Evolutionary conservation across 2,113 vertebrate genomes (phyloP).

Genomic region (Pangasianodon gigas): DNA sequence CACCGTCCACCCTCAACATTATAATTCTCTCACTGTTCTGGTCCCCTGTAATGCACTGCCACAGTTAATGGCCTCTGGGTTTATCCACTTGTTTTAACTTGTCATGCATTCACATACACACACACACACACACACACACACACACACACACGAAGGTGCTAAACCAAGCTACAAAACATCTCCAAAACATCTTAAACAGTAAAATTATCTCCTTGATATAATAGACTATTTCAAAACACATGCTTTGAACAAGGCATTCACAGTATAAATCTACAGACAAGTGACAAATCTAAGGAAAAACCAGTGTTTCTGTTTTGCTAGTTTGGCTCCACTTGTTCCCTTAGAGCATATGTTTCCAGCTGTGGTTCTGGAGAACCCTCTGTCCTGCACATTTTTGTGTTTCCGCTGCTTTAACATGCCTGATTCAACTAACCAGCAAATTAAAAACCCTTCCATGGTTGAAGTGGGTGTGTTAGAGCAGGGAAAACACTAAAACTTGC

Average conservation of each 20-base stretch:
- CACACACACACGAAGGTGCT: not conserved
- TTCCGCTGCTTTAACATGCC: not conserved
- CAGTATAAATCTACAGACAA: no score
- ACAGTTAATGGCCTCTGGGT: not conserved
- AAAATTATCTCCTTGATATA: no score
- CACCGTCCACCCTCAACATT: not conserved
- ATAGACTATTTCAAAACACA: no score
- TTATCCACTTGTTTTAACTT: not conserved
- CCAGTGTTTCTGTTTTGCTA: not conserved
- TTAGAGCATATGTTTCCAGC: not conserved
- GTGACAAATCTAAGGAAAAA: not conserved
- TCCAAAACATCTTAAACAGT: not conserved
- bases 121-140: not conserved
- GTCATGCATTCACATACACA: not conserved
- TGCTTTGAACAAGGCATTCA: no score
- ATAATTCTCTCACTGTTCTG: not conserved
- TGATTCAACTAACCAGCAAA: not conserved
- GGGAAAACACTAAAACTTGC: no score
- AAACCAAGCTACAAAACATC: not conserved
- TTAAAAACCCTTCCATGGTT: not conserved
- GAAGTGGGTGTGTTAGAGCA: not conserved
- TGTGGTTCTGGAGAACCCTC: not conserved
- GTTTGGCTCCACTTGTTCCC: not conserved
- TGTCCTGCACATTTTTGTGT: not conserved
- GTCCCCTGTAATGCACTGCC: not conserved